Conservation (phyloP, 2,113 vertebrate genomes). For the Scopus umbretta region DNA sequence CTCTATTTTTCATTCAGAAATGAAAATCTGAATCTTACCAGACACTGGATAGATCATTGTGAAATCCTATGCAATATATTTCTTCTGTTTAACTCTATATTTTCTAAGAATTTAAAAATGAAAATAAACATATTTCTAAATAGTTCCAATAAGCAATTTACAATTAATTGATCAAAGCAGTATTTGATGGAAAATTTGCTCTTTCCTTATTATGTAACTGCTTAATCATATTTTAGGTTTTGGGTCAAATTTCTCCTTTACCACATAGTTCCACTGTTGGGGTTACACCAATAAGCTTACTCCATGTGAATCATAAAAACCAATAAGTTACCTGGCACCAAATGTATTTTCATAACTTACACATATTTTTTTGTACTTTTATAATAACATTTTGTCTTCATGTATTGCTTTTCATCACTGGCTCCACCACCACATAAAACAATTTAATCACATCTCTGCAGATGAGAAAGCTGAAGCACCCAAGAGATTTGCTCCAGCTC, state of each 20-base stretch:
- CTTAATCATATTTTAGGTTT: slow-evolving; percentile 8
- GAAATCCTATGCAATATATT: background rate
- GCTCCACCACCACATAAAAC: background rate
- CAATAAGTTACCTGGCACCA: background rate
- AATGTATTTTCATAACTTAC: background rate
- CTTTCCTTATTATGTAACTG: background rate
- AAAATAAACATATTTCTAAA: background rate
- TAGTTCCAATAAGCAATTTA: background rate
- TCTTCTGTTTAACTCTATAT: background rate
- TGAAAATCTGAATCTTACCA: background rate
- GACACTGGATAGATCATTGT: background rate
- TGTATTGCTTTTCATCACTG: background rate
- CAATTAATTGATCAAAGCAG: background rate
- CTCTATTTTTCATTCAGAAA: background rate
- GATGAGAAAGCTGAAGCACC: background rate
- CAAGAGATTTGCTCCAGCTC: background rate
- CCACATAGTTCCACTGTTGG: background rate
- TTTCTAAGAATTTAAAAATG: background rate
- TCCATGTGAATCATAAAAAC: background rate
- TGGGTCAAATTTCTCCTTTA: background rate
- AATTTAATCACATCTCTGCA: background rate
- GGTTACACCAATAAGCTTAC: background rate
- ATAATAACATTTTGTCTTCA: background rate
- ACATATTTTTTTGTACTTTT: background rate
- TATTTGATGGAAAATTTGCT: background rate